Evolutionary conservation across 2,888 invertebrate species (phyloP), one percentile per base, ranked within the genome.

Genomic region (Ornithoptera alexandrae): DNA sequence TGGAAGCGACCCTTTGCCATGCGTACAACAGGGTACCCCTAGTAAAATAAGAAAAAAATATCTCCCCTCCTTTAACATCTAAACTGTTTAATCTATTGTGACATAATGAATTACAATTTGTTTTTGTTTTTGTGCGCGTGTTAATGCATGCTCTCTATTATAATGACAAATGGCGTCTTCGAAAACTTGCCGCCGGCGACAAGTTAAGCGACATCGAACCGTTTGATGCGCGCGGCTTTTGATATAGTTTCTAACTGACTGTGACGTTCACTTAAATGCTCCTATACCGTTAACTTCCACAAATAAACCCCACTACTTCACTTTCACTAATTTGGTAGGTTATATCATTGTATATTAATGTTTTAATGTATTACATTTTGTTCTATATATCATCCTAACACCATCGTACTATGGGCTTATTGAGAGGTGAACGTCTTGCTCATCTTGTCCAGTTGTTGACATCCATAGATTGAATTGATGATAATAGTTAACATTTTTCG

Each of bases 151-250:
- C 53, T 24, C 53, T 67, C 67, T 30, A 61, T 22, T 58, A 68
- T 63, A 68, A 59, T 42, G 63, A 58, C 24, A 59, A 53, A 64
- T 64, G 68, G 64, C 39, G 53, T 36, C 53, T 68, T 53, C 53
- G 30, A 18, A 53, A 39, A 64, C 22, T 20, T 50, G 17, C 17
- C 24, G 59, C 18, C 30, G 62, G 59, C 59, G 68, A 68, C 63
- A 59, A 20, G 63, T 36, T 50, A 59, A 68, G 63, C 59, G 39
- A 68, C 68, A 56, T 24, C 20, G 63, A 53, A 53, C 24, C 60
- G 64, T 68, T 68, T 68, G 68, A 68, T 64, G 68, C 46, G 64
- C 22, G 53, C 42, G 24, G 18, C 59, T 60, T 68, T 68, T 68
- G 46, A 68, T 64, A 60, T 36, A 36, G 7, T 22, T 50, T 64